Percentiles rank a stretch among this genome's conserved stretches.
phyloP scores from a whole-genome alignment of 2,888 invertebrate species.

The Apamea crenata region DNA sequence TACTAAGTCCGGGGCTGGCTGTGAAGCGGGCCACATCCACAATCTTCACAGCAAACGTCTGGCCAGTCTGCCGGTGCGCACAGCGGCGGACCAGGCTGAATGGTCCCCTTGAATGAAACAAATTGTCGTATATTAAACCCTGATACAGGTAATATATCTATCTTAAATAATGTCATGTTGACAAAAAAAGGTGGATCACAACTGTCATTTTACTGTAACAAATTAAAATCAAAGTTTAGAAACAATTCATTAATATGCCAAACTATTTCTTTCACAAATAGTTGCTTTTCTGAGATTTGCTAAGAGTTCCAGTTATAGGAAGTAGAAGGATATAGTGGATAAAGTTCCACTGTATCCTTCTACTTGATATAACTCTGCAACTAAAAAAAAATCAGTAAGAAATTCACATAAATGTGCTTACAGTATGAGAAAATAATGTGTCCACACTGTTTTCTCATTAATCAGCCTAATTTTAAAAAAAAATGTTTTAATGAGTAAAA shows the following conservation, averaged over 20 bases:
- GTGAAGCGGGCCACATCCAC: conserved; percentile 99
- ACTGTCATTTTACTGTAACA: background rate
- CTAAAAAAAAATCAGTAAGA: background rate
- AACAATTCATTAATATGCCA: conserved; percentile 22
- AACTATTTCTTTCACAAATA: background rate
- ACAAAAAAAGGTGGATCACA: background rate
- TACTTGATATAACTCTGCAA: too few relatives aligned
- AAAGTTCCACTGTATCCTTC: too few relatives aligned
- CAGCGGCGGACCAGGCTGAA: conserved; percentile 99
- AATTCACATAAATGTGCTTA: background rate
- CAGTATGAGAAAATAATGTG: background rate
- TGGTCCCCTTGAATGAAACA: conserved; percentile 93
- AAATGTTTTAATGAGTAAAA: background rate
- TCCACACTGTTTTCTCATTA: background rate
- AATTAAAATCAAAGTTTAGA: conserved; percentile 19
- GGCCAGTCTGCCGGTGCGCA: conserved; percentile 97
- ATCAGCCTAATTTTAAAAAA: background rate
- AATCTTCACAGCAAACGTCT: conserved; percentile 99
- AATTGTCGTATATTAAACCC: background rate
- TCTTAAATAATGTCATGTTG: background rate
- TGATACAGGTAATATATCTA: background rate
- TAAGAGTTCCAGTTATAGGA: background rate
- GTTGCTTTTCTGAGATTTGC: background rate
- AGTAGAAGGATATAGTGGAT: background rate
- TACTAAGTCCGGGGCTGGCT: conserved; percentile 98